Percentiles rank a stretch among this genome's conserved stretches.
Evolutionary conservation across 2,113 vertebrate species (phyloP).

Genomic region (Pluvialis apricaria): DNA sequence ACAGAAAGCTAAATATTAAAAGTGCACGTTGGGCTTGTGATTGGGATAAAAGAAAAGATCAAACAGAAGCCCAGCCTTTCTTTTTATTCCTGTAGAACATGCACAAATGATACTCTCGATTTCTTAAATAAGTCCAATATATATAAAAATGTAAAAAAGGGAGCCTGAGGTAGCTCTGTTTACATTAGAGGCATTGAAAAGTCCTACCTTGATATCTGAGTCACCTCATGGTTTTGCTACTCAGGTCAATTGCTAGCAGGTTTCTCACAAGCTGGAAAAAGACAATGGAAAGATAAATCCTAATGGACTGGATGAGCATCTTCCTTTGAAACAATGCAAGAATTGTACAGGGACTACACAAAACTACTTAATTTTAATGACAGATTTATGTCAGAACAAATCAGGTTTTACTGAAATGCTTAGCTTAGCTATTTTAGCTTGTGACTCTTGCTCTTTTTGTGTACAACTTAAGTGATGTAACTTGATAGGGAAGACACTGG

Average conservation of each 20-base stretch:
- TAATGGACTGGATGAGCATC: neutral
- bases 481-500: neutral
- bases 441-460: neutral
- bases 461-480: neutral
- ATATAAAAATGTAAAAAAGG: neutral
- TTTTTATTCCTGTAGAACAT: neutral
- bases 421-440: neutral
- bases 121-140: too few relatives aligned
- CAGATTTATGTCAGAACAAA: neutral
- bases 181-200: neutral
- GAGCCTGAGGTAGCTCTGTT: neutral
- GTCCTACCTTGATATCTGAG: neutral
- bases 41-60: neutral
- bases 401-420: neutral
- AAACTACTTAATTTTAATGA: neutral
- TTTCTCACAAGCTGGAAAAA: neutral
- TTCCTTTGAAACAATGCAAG: neutral
- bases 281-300: neutral
- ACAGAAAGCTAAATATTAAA: neutral
- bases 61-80: neutral
- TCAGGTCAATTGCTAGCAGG: neutral
- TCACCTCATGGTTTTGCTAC: neutral
- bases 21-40: rapidly evolving
- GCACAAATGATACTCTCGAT: rapidly evolving
- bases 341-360: neutral